These are phyloP conservation scores for Belgica antarctica DNA, from an alignment of 2,888 invertebrate genomes.

Conservation along the genomic window DNA sequence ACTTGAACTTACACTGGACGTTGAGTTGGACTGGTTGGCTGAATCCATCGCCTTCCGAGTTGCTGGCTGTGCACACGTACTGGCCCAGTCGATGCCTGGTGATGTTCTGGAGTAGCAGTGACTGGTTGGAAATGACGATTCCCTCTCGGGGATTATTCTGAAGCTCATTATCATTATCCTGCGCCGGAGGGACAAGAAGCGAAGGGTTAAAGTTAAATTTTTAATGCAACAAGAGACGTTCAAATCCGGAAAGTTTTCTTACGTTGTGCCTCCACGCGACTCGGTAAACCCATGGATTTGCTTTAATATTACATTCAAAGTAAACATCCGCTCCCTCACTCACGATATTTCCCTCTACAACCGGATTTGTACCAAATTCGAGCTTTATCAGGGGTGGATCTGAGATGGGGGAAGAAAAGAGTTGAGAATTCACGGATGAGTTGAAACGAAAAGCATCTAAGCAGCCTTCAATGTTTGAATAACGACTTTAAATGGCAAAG, in stretches of 20 bases:
- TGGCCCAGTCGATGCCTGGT: conserved; percentile 68
- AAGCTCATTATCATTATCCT: conserved; percentile 67
- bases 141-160: conserved; percentile 72
- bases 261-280: conserved; percentile 70
- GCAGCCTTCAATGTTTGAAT: background rate
- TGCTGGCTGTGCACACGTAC: conserved; percentile 76
- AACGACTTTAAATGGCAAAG: background rate
- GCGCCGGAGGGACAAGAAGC: too few species aligned
- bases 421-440: conserved; percentile 1
- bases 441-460: background rate
- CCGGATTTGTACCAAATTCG: conserved; percentile 68
- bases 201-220: conserved; percentile 8
- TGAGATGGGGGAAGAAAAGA: conserved; percentile 49
- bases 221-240: conserved; percentile 5
- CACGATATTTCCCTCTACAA: conserved; percentile 57
- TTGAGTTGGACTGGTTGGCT: conserved; percentile 71
- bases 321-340: conserved; percentile 79
- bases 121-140: conserved; percentile 77
- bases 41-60: conserved; percentile 72
- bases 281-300: conserved; percentile 73
- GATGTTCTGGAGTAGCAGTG: conserved; percentile 74
- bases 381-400: conserved; percentile 72
- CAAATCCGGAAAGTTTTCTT: too few species aligned
- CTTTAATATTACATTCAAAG: conserved; percentile 74
- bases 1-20: conserved; percentile 67